Percentiles rank a stretch among this genome's conserved stretches.
phyloP scores from a whole-genome alignment of 2,888 invertebrate genomes.

The Drosophila cracens region DNA sequence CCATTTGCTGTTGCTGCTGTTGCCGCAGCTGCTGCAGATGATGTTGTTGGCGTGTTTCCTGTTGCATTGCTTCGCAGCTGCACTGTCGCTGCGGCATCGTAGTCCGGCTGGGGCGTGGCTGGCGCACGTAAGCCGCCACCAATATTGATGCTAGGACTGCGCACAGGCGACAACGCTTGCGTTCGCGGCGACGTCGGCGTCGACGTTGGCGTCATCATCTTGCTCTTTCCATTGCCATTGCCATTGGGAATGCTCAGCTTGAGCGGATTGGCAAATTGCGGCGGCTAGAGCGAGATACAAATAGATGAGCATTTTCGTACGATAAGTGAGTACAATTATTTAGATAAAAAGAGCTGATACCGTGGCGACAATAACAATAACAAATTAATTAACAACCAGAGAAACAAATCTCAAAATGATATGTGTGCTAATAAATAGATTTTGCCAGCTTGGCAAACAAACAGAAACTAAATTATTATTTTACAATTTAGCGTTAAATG shows the following conservation, averaged over 20 bases:
- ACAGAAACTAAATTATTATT: background rate
- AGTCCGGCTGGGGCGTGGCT: constrained; percentile 78
- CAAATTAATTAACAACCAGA: background rate
- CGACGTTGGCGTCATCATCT: constrained; percentile 6
- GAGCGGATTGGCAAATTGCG: constrained; percentile 81
- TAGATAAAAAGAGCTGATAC: constrained; percentile 11
- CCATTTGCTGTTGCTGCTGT: constrained; percentile 31
- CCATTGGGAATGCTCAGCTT: constrained; percentile 40
- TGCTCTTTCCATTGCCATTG: constrained; percentile 25
- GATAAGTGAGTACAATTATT: background rate
- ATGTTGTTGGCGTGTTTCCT: constrained; percentile 16
- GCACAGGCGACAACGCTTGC: constrained; percentile 47
- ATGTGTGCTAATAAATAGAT: background rate
- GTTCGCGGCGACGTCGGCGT: constrained; percentile 20
- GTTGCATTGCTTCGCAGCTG: constrained; percentile 41
- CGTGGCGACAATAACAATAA: constrained; percentile 13
- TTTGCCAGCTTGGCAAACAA: constrained; percentile 13
- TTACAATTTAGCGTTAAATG: background rate
- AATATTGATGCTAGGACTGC: constrained; percentile 60
- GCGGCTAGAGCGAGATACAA: constrained; percentile 67
- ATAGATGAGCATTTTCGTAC: constrained; percentile 4
- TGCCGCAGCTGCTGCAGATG: constrained; percentile 26
- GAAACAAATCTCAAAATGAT: background rate
- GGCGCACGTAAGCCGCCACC: constrained; percentile 73
- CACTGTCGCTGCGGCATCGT: constrained; percentile 60